Evolutionary conservation across 1,140 invertebrate genomes (phyloP).

Genomic region (Heliconius melpomene): DNA sequence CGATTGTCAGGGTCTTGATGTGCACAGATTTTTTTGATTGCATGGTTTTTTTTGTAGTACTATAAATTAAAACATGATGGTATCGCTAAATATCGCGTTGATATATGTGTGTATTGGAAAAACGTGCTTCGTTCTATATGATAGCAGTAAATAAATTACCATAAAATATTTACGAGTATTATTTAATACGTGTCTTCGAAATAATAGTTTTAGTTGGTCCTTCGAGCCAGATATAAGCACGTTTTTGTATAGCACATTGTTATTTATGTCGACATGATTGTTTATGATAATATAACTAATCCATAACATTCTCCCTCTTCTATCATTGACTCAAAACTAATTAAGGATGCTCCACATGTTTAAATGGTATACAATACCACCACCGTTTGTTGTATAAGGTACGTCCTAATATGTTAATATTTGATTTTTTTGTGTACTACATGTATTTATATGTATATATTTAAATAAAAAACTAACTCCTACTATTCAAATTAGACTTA

Average conservation of each 20-base stretch:
- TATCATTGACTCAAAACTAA: slow-evolving; percentile 77
- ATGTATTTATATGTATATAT: slow-evolving; percentile 60
- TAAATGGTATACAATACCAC: slow-evolving; percentile 77
- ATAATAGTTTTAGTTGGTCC: slow-evolving; percentile 32
- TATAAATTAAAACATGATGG: slow-evolving; percentile 63
- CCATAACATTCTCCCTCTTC: slow-evolving; percentile 81
- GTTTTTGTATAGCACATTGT: slow-evolving; percentile 58
- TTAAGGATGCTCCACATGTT: slow-evolving; percentile 79
- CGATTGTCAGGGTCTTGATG: slow-evolving; percentile 52
- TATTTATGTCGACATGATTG: slow-evolving; percentile 54
- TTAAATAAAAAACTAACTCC: slow-evolving; percentile 33
- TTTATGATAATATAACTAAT: slow-evolving; percentile 76
- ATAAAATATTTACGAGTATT: neutral
- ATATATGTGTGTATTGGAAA: slow-evolving; percentile 51
- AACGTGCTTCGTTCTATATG: slow-evolving; percentile 47
- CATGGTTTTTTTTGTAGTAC: slow-evolving; percentile 71
- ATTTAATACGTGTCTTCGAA: neutral
- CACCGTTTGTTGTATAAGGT: slow-evolving; percentile 78
- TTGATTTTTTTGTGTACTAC: slow-evolving; percentile 73
- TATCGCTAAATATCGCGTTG: slow-evolving; percentile 57
- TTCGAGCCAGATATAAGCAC: slow-evolving; percentile 42
- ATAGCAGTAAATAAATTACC: neutral
- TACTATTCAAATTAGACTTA: slow-evolving; percentile 32
- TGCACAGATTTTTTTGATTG: slow-evolving; percentile 63
- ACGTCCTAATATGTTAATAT: slow-evolving; percentile 62